Percentiles rank a stretch among this genome's conserved stretches.
Conservation (phyloP, 23 tunicate genomes). For the Styela clava region DNA sequence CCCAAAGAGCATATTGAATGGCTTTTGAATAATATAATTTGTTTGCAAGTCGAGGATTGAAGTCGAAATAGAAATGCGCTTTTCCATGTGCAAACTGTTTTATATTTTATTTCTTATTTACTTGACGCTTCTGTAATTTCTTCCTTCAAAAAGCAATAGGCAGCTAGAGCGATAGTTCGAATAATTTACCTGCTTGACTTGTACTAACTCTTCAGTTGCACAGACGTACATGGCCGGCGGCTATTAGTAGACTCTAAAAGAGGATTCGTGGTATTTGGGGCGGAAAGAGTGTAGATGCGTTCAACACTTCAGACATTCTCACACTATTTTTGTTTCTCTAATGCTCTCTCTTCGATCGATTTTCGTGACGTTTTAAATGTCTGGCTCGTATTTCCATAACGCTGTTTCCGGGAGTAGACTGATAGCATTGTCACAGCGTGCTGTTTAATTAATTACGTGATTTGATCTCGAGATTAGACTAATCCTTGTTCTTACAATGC, state of each 20-base stretch:
- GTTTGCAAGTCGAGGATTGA: too few species aligned
- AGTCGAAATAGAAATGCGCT: too few species aligned
- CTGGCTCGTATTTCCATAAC: neutral
- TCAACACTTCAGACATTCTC: neutral
- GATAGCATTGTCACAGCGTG: neutral
- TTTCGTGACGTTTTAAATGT: neutral
- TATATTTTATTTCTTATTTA: too few species aligned
- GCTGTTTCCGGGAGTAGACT: neutral
- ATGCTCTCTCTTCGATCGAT: neutral
- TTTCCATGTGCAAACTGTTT: too few species aligned
- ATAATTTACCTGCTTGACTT: too few species aligned
- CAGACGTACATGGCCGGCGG: neutral
- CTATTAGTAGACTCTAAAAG: neutral
- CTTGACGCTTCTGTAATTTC: too few species aligned
- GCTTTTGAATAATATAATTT: too few species aligned
- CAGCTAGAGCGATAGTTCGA: too few species aligned
- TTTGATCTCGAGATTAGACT: neutral
- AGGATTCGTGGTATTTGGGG: neutral
- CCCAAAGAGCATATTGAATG: too few species aligned
- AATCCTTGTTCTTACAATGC: too few species aligned
- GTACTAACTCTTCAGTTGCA: too few species aligned
- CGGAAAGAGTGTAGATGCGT: neutral
- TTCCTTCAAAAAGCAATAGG: too few species aligned
- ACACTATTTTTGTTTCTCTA: neutral
- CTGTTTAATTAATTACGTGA: neutral